Evolutionary conservation across 2,888 invertebrate species (phyloP).

Genomic region (Sarcophaga subvicina): DNA sequence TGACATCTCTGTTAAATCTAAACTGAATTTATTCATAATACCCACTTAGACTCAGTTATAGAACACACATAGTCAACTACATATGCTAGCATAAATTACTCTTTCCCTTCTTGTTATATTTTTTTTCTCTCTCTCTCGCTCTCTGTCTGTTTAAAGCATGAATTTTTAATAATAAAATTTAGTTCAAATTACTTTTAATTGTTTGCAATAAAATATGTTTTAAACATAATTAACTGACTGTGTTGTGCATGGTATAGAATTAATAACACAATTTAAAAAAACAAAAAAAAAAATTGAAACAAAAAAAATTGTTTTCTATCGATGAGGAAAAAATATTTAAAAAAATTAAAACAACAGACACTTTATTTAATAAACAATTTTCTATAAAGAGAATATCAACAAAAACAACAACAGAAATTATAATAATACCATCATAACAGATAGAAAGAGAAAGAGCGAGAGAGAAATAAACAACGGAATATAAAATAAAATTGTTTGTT

Average conservation of each 20-base stretch:
- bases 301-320: not conserved
- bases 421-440: not conserved
- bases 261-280: slow-evolving; percentile 43
- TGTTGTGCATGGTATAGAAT: slow-evolving; percentile 41
- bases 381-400: slow-evolving; percentile 1
- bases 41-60: no score
- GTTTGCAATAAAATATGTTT: slow-evolving; percentile 64
- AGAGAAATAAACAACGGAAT: no score
- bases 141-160: not conserved
- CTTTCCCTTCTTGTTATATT: no score
- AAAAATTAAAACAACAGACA: slow-evolving; percentile 4
- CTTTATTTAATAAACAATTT: slow-evolving; percentile 50
- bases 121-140: not conserved
- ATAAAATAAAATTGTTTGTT: not conserved
- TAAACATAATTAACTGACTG: slow-evolving; percentile 62
- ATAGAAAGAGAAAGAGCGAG: not conserved
- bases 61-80: no score
- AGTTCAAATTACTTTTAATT: slow-evolving; percentile 61
- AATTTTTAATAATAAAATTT: slow-evolving; percentile 32
- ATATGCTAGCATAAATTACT: slow-evolving; percentile 10
- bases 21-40: no score
- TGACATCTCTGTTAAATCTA: no score
- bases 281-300: no score
- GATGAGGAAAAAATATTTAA: not conserved
- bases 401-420: not conserved